phyloP scores from a whole-genome alignment of 2,888 invertebrate genomes.

The Poecilus cupreus region DNA sequence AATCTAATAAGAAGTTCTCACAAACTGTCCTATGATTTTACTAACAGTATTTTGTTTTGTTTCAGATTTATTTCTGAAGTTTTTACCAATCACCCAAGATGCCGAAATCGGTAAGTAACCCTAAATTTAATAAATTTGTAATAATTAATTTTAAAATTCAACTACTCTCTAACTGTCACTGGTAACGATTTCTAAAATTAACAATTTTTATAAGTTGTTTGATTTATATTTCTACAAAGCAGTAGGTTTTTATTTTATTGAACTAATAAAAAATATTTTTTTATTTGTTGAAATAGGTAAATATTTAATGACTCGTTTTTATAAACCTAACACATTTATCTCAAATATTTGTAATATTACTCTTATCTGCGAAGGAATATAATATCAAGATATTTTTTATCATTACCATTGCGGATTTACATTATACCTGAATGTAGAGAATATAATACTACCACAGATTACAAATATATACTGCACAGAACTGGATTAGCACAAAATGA shows the following conservation, averaged over 20 bases:
- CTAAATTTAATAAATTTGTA: neutral
- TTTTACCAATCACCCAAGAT: conserved; percentile 71
- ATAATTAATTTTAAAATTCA: neutral
- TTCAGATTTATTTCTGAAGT: conserved; percentile 42
- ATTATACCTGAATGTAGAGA: conserved; percentile 22
- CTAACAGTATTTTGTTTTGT: conserved; percentile 15
- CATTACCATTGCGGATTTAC: conserved; percentile 5
- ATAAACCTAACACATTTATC: neutral
- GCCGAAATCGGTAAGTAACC: conserved; percentile 79
- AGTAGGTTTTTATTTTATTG: neutral
- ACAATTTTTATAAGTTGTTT: too few species aligned
- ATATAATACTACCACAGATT: conserved; percentile 25
- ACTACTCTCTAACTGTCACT: neutral
- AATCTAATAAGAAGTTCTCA: neutral
- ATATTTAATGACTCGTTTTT: neutral
- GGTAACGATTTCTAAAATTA: neutral
- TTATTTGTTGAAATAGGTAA: neutral
- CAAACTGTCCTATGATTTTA: neutral
- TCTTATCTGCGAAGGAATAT: conserved; percentile 2
- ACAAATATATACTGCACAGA: too few species aligned
- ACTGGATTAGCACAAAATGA: neutral
- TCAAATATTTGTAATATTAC: conserved; percentile 1
- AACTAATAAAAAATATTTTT: too few species aligned
- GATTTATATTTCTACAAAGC: neutral
- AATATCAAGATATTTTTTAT: conserved; percentile 24